Percentiles rank a stretch among this genome's conserved stretches.
Evolutionary conservation across 1,140 invertebrate species (phyloP).

Genomic region (Orussus abietinus): DNA sequence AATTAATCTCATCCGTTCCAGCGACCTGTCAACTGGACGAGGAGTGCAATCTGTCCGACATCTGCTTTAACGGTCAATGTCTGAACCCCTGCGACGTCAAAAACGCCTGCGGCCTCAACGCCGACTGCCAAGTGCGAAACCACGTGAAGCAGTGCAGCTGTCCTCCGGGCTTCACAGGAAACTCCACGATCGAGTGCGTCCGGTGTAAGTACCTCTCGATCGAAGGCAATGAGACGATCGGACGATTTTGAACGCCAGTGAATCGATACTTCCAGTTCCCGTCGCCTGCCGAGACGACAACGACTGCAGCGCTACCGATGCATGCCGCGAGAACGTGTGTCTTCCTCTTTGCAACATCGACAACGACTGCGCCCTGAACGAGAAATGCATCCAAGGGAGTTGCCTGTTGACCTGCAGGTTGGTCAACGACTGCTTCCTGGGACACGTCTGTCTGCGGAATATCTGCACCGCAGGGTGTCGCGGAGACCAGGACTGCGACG

Average conservation of each 20-base stretch:
- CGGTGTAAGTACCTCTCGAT: conserved; percentile 61
- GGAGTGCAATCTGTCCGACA: conserved; percentile 74
- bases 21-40: conserved; percentile 74
- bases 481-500: conserved; percentile 80
- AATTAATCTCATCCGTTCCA: conserved; percentile 42
- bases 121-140: conserved; percentile 71
- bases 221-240: conserved; percentile 8
- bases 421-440: conserved; percentile 87
- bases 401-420: conserved; percentile 83
- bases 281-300: conserved; percentile 66
- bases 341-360: conserved; percentile 70
- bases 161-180: conserved; percentile 81
- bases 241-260: too few relatives aligned
- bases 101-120: conserved; percentile 83
- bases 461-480: conserved; percentile 83
- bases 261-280: conserved; percentile 70
- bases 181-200: conserved; percentile 79
- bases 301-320: conserved; percentile 67
- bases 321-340: conserved; percentile 76
- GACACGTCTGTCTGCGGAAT: conserved; percentile 82
- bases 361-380: conserved; percentile 84
- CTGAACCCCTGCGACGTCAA: conserved; percentile 75
- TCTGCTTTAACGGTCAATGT: conserved; percentile 80
- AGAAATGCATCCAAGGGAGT: conserved; percentile 77
- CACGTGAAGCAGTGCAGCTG: conserved; percentile 79